Evolutionary conservation across 2,797 vertebrate species (phyloP).

Genomic region (Neosilurus mollespiculum): DNA sequence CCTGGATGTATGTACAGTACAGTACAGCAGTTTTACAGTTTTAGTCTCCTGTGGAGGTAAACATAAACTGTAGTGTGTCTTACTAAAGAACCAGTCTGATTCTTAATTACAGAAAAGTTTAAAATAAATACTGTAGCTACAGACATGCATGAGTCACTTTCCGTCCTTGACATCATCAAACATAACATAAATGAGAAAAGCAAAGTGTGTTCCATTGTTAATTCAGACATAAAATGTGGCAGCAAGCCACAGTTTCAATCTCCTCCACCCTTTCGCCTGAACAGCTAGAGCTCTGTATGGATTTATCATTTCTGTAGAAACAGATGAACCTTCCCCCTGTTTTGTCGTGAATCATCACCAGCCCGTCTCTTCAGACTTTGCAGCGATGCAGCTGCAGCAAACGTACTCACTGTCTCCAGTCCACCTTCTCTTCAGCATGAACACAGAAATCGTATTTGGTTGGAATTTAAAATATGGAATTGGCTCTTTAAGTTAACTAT

Average conservation of each 20-base stretch:
- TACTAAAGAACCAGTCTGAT: neutral
- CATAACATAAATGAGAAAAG: conserved; percentile 6
- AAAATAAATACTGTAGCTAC: neutral
- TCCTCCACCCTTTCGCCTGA: neutral
- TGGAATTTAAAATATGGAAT: neutral
- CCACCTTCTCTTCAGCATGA: neutral
- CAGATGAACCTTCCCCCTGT: neutral
- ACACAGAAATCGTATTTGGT: neutral
- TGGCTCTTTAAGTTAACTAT: too few species aligned
- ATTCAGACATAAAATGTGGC: neutral
- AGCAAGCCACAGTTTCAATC: neutral
- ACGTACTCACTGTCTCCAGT: neutral
- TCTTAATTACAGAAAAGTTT: neutral
- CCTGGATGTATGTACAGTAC: neutral
- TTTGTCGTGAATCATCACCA: neutral
- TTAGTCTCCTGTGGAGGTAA: neutral
- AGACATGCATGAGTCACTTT: conserved; percentile 11
- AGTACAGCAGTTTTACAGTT: neutral
- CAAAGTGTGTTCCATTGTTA: conserved; percentile 1
- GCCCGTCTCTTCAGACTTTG: too few species aligned
- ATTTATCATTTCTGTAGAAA: conserved; percentile 6
- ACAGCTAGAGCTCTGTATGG: neutral
- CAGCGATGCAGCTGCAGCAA: neutral
- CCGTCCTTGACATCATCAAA: neutral
- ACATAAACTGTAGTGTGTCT: neutral